These are phyloP conservation scores for Cavia porcellus DNA, from an alignment of 2,113 vertebrate genomes.

Conservation along the genomic window DNA sequence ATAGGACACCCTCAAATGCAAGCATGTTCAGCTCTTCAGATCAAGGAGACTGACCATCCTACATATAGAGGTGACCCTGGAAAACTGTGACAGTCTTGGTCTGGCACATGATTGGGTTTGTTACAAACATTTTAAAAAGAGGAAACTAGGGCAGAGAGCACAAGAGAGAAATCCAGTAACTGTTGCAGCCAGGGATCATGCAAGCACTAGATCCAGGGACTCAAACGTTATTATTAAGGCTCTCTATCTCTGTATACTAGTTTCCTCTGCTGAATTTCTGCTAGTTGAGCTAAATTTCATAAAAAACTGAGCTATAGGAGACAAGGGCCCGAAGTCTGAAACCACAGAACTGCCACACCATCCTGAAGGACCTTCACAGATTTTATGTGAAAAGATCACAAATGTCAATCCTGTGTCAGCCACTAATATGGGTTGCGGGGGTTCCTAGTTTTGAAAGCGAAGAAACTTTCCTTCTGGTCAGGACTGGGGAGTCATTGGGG, in stretches of 20 bases:
- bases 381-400: constrained; percentile 6
- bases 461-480: background rate
- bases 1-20: background rate
- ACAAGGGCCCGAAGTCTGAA: background rate
- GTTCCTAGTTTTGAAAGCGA: background rate
- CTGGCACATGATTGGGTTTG: background rate
- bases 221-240: background rate
- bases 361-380: background rate
- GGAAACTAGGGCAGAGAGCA: constrained; percentile 5
- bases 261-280: background rate
- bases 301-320: background rate
- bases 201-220: background rate
- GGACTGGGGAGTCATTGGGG: too few species aligned
- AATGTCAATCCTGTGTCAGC: background rate
- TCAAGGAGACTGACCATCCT: background rate
- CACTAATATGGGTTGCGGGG: background rate
- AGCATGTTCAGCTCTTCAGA: background rate
- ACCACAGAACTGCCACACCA: background rate
- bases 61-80: background rate
- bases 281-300: constrained; percentile 11
- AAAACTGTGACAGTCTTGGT: background rate
- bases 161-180: background rate
- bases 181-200: background rate
- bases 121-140: constrained; percentile 45
- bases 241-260: background rate